Conservation (phyloP, 2,113 vertebrate genomes). For the Monarcha castaneiventris region DNA sequence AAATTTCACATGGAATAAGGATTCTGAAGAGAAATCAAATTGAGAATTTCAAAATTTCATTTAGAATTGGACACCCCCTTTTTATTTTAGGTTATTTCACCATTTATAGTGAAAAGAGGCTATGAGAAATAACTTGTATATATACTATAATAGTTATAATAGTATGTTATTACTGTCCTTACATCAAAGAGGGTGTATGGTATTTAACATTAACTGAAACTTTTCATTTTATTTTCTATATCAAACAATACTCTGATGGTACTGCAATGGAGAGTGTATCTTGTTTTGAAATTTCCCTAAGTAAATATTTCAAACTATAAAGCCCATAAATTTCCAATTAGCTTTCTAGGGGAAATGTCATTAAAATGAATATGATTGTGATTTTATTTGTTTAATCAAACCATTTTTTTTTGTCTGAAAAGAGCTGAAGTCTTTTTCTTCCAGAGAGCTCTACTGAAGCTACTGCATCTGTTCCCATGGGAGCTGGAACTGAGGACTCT, state of each 20-base stretch:
- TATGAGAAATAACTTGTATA: neutral
- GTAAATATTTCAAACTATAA: slow-evolving; percentile 4
- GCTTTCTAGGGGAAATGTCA: neutral
- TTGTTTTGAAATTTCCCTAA: slow-evolving; percentile 13
- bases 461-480: neutral
- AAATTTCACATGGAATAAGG: neutral
- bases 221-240: neutral
- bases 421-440: neutral
- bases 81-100: neutral
- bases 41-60: neutral
- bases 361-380: slow-evolving; percentile 10
- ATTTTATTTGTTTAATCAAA: slow-evolving; percentile 44
- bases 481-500: neutral
- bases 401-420: neutral
- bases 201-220: neutral
- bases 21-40: neutral
- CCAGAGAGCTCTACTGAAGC: neutral
- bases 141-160: neutral
- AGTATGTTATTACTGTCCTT: neutral
- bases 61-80: neutral
- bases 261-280: neutral
- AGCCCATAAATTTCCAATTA: neutral
- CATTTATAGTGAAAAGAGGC: neutral
- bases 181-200: neutral
- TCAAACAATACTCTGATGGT: neutral